phyloP scores from a whole-genome alignment of 2,113 vertebrate species.

The Chaetodon auriga region DNA sequence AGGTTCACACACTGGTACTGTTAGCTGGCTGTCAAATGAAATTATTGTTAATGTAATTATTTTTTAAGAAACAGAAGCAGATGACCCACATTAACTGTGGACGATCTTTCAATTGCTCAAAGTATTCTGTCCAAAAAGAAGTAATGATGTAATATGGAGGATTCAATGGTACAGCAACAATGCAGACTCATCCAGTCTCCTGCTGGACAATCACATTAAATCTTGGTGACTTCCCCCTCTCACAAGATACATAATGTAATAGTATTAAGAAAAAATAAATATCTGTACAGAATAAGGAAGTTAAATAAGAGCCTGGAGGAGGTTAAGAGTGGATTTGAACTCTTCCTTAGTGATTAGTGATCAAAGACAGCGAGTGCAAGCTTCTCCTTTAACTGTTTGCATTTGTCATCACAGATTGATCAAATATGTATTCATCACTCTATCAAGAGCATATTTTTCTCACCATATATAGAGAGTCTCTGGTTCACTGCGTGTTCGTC shows the following conservation, averaged over 20 bases:
- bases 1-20: too few species aligned
- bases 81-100: not conserved
- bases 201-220: not conserved
- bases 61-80: not conserved
- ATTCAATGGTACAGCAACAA: too few species aligned
- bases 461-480: conserved; percentile 41
- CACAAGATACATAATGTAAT: not conserved
- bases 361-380: too few species aligned
- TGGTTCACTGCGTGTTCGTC: conserved; percentile 43
- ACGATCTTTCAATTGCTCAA: not conserved
- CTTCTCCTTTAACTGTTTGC: not conserved
- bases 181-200: not conserved
- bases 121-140: not conserved
- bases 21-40: not conserved
- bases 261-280: not conserved
- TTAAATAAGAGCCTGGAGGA: not conserved
- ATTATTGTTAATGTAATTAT: not conserved
- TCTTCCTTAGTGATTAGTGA: not conserved
- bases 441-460: conserved; percentile 11
- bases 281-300: not conserved
- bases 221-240: not conserved
- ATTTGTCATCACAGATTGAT: conserved; percentile 5
- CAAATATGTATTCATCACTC: conserved; percentile 1
- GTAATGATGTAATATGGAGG: not conserved
- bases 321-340: not conserved